phyloP scores from a whole-genome alignment of 2,797 vertebrate genomes.

The Liasis olivaceus region DNA sequence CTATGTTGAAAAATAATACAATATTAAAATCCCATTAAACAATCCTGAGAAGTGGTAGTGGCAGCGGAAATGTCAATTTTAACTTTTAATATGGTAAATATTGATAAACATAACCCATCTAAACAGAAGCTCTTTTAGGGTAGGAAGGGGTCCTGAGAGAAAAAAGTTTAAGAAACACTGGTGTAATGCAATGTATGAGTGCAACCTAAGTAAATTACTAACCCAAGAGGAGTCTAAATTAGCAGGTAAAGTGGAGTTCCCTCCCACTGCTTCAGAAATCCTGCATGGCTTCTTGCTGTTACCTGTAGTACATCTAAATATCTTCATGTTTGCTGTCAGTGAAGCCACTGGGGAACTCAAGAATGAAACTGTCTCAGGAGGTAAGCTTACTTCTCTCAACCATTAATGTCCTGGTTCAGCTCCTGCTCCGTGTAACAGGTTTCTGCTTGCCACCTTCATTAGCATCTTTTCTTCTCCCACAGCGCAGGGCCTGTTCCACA shows the following conservation, averaged over 20 bases:
- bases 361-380: conserved; percentile 38
- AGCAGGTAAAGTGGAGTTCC: not conserved
- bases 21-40: not conserved
- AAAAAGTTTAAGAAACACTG: not conserved
- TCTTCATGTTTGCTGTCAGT: not conserved
- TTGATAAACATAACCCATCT: not conserved
- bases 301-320: not conserved
- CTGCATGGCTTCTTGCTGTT: not conserved
- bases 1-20: not conserved
- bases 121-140: not conserved
- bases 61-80: not conserved
- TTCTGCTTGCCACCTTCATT: conserved; percentile 39
- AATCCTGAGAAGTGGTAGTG: not conserved
- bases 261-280: not conserved
- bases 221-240: not conserved
- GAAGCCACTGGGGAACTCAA: not conserved
- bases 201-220: not conserved
- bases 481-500: conserved; percentile 1
- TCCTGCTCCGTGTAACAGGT: conserved; percentile 5
- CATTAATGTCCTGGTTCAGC: conserved; percentile 25
- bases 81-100: not conserved
- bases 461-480: conserved; percentile 29
- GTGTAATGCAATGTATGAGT: not conserved
- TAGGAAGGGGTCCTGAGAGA: not conserved
- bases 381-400: conserved; percentile 35